Evolutionary conservation across 2,888 invertebrate species (phyloP).

Genomic region (Lithodes maja): DNA sequence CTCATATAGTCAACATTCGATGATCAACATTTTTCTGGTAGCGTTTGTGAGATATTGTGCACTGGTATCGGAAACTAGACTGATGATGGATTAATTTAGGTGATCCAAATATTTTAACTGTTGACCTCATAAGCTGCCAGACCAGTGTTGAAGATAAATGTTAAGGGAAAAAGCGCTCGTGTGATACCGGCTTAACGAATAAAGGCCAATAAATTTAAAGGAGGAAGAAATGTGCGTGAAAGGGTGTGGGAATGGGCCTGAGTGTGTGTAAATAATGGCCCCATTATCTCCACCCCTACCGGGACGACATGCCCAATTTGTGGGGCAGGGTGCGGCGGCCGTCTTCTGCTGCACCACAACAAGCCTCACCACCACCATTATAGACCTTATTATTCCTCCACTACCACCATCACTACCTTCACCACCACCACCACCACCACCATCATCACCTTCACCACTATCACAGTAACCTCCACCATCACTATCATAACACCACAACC

Average conservation of each 20-base stretch:
- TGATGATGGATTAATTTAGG: too few species aligned
- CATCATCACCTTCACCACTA: background rate
- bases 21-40: too few species aligned
- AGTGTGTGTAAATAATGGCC: conserved; percentile 55
- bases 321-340: conserved; percentile 41
- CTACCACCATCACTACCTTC: conserved; percentile 11
- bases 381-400: background rate
- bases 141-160: too few species aligned
- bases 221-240: conserved; percentile 21
- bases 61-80: too few species aligned
- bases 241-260: conserved; percentile 47
- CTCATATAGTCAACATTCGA: too few species aligned
- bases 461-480: too few species aligned
- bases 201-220: background rate
- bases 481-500: background rate
- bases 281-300: conserved; percentile 59
- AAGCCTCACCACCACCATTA: conserved; percentile 19
- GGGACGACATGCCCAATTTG: conserved; percentile 59
- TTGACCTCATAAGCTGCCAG: too few species aligned
- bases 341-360: conserved; percentile 14
- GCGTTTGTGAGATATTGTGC: too few species aligned
- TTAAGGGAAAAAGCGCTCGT: too few species aligned
- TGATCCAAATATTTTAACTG: too few species aligned
- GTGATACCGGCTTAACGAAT: too few species aligned
- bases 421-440: background rate